Evolutionary conservation across 2,888 invertebrate genomes (phyloP), one percentile per base, ranked within the genome.

Genomic region (Synergus gifuensis): DNA sequence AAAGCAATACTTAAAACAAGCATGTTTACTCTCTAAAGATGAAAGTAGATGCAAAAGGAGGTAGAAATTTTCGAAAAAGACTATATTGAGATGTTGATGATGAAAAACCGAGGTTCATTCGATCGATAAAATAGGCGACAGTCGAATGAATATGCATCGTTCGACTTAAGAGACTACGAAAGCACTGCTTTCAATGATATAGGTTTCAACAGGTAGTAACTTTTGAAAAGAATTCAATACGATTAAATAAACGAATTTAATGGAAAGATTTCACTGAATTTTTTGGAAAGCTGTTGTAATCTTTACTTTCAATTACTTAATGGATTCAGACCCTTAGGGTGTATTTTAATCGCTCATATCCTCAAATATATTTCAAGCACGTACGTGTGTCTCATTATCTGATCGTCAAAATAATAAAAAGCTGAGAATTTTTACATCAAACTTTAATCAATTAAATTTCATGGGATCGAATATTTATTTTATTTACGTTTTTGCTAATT

Each of bases 81-180:
- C 12, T 46, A 69, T 69, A 69, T 69, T 46, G 28, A 69, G 7
- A 46, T 69, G 18, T 0, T 22, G 58, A 2, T 49, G 46, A 69
- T 69, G 46, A 69, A 69, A 69, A 28, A 22, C 22, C 18, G 67
- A 14, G 46, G 46, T 69, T 69, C 18, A 67, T 44, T 67, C 46
- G 46, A 69, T 69, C 69, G 28, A 69, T 69, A 69, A 67, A 69
- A 44, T 46, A 69, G 69, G 8, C 22, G 46, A 12, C 44, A 46
- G 46, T 46, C 69, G 46, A 69, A 46, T 69, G 46, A 69, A 69
- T 69, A 69, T 40, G 64, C 36, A 64, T 64, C 64, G 40, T 40
- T 64, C 16, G 22, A 46, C 69, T 69, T 69, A 22, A 46, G 22
- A 69, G 46, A 7, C 22, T 22, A 28, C 22, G 28, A 46, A 22